Conservation (phyloP, 53 echinoderm and acorn worm species). For the Zoroaster sp. region DNA sequence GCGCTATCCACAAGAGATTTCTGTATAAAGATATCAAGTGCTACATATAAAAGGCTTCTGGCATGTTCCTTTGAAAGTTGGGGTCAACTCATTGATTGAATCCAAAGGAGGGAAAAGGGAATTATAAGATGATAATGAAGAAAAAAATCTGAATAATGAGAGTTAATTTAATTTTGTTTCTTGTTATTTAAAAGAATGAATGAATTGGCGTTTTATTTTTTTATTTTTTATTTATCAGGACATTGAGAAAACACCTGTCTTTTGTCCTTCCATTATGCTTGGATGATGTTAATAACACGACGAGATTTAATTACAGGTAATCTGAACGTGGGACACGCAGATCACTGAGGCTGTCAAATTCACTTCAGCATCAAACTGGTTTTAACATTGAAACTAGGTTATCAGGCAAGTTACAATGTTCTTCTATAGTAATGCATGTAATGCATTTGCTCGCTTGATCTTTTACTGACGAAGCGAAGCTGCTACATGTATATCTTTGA, state of each 20-base stretch:
- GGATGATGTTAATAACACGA: background rate
- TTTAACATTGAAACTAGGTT: no score
- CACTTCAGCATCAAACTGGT: background rate
- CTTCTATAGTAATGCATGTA: no score
- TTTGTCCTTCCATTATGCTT: background rate
- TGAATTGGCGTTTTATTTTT: background rate
- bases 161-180: no score
- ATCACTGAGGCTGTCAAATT: background rate
- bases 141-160: no score
- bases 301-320: background rate
- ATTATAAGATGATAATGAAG: background rate
- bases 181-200: background rate
- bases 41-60: background rate
- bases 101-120: background rate
- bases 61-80: background rate
- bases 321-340: background rate
- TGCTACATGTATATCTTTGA: no score
- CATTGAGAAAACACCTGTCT: slow-evolving; percentile 2
- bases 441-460: no score
- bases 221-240: no score
- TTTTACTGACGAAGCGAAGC: no score
- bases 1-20: no score
- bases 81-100: background rate
- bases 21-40: no score
- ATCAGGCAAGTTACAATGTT: no score